Evolutionary conservation across 2,888 invertebrate genomes (phyloP), one percentile per base, ranked within the genome.

Genomic region (Caenorhabditis sulstoni): DNA sequence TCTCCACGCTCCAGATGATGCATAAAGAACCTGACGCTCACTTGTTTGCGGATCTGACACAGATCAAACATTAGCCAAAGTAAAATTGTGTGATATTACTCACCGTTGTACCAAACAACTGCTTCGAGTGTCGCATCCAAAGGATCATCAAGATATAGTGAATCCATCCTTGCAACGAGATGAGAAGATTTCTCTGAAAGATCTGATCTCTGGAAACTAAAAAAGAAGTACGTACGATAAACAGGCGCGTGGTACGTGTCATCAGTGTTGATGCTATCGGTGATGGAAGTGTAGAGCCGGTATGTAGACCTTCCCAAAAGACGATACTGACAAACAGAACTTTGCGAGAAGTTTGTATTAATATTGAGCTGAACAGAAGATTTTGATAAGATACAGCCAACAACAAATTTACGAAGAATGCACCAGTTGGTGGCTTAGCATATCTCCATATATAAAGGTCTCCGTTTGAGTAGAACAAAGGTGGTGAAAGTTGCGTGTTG

Each of bases 1-100:
- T 58, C 87, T 67, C 67, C 79, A 87, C 9, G 81, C 35, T 57
- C 86, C 87, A 47, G 82, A 86, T 18, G 87, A 87, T 8, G 85
- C 80, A 55, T 86, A 86, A n/a, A 87, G 62, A 1, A 82, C 35
- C 49, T 79, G 73, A 3, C 86, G 79, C 50, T 73, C 53, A 20
- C 74, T 65, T 9, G 67, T 74, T 41, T 66, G 65, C 9, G 71
- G 66, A 18, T 78, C 76, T 76, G 29, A 18, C 4, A 29, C 4
- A 5, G 7, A 29, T 3, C 3, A 29, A 29, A 29, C 3, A 29
- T 29, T 29, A 7, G 7, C 7, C 7, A 7, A 29, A 29, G 3
- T 5, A 5, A 7, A 4, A 12, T 41, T 61, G 12, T 49, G 12
- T 41, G 22, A 35, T 14, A 14, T 22, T 7, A 22, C 29, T 39